Conservation (phyloP, 2,888 invertebrate species). For the Clistopyga incitator region DNA sequence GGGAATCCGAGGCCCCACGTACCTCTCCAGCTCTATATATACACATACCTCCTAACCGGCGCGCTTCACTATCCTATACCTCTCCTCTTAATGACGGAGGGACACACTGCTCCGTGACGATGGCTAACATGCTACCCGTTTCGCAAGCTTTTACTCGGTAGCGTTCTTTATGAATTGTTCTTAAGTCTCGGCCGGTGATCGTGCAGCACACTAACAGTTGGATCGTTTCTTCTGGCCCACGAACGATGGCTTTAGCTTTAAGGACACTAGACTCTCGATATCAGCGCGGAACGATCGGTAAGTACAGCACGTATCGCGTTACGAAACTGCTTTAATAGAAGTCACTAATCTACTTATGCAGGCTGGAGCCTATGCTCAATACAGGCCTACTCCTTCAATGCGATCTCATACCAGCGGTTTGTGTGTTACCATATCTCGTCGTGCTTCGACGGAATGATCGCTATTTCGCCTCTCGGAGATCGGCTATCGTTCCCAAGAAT, state of each 20-base stretch:
- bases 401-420: conserved; percentile 32
- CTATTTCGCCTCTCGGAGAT: conserved; percentile 58
- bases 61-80: conserved; percentile 44
- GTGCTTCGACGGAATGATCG: conserved; percentile 61
- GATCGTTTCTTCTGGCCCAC: conserved; percentile 54
- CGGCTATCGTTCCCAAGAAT: conserved; percentile 50
- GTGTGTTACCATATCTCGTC: conserved; percentile 55
- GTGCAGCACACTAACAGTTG: conserved; percentile 11
- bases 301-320: conserved; percentile 70
- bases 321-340: conserved; percentile 70
- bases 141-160: conserved; percentile 63
- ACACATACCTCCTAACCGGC: conserved; percentile 14
- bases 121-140: conserved; percentile 59
- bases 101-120: conserved; percentile 64
- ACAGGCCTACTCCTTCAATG: conserved; percentile 28
- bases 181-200: conserved; percentile 28
- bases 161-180: conserved; percentile 70
- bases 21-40: conserved; percentile 12
- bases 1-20: conserved; percentile 52
- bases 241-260: conserved; percentile 55
- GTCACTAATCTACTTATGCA: conserved; percentile 69
- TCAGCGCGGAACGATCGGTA: conserved; percentile 69
- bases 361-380: conserved; percentile 50
- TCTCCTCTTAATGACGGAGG: conserved; percentile 66
- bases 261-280: conserved; percentile 58